Percentiles rank a stretch among this genome's conserved stretches.
Evolutionary conservation across 2,113 vertebrate genomes (phyloP).

Genomic region (Amazona vittata): DNA sequence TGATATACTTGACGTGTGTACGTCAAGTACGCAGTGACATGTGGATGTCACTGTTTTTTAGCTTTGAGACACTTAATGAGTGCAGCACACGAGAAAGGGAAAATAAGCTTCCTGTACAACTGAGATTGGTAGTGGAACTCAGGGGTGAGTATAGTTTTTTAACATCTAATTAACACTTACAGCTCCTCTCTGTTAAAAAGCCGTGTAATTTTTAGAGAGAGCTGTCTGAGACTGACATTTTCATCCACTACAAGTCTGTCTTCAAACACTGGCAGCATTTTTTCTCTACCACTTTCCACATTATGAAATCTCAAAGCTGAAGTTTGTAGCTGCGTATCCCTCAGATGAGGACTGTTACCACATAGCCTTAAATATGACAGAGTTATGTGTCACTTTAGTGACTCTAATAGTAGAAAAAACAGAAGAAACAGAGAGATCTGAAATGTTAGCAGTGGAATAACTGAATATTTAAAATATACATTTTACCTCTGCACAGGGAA

Average conservation of each 20-base stretch:
- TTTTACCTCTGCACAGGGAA: neutral
- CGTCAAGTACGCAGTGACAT: neutral
- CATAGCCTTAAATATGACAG: slow-evolving; percentile 4
- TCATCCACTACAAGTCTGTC: neutral
- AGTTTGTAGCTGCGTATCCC: neutral
- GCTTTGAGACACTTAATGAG: neutral
- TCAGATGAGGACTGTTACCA: slow-evolving; percentile 31
- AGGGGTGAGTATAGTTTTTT: neutral
- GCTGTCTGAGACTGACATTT: neutral
- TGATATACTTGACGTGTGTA: neutral
- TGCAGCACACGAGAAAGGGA: neutral
- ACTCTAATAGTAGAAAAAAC: neutral
- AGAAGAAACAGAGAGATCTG: neutral
- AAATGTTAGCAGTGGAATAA: neutral
- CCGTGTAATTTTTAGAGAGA: neutral
- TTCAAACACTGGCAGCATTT: neutral
- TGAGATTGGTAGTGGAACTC: neutral
- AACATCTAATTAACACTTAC: neutral
- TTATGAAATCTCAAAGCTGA: neutral
- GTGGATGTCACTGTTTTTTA: neutral
- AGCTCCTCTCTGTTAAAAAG: neutral
- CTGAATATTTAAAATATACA: neutral
- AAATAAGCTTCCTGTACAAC: neutral
- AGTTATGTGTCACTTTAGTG: neutral
- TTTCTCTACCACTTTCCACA: neutral